Base-by-base conservation (phyloP, 1,140 invertebrate genomes). In the Drosophila repletoides region DNA sequence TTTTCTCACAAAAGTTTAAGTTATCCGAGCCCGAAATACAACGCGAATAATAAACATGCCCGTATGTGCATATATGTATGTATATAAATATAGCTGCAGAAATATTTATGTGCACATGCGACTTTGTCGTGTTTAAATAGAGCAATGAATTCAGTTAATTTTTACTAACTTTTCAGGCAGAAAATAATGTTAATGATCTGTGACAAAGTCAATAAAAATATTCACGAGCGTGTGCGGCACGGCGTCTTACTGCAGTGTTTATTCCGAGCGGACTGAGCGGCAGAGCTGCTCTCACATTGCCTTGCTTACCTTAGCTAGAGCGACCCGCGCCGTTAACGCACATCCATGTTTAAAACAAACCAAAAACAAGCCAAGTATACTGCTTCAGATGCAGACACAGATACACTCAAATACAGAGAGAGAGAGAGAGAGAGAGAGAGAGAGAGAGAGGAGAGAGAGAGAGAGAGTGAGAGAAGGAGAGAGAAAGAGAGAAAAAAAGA, bases 251-350 rank as follows among this genome's bases (percentile, higher is more conserved):
- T 77, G 49, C 46, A 52, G 34, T 71, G 55, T 77, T 70, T 70
- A 63, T 65, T 70, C 40, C 67, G 58, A 60, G 48, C 52, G 56
- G 56, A 84, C 77, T 84, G 79, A 84, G 59, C 46, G 48, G 48
- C 65, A 52, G n/a, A n/a, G 48, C 75, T 69, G 56, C 58, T 76
- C 67, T 72, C 69, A 56, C 72, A 83, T 70, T 77, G 77, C 59
- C 72, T 83, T 60, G 55, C 51, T 66, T 71, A 49, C 46, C 64
- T 73, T 66, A 74, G 71, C 72, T 77, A 66, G 71, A 83, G 73
- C 79, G 84, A 38, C 51, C 48, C 63, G 29, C 31, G 29, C 12
- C 55, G 53, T 56, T 63, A 51, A 76, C 69, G 45, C 48, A 77
- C 26, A 72, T 56, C 12, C 40, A 38, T 52, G 22, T 28, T 21